These are phyloP conservation scores for Reticulitermes lucifugus DNA, from an alignment of 2,888 invertebrate species.

Conservation along the genomic window DNA sequence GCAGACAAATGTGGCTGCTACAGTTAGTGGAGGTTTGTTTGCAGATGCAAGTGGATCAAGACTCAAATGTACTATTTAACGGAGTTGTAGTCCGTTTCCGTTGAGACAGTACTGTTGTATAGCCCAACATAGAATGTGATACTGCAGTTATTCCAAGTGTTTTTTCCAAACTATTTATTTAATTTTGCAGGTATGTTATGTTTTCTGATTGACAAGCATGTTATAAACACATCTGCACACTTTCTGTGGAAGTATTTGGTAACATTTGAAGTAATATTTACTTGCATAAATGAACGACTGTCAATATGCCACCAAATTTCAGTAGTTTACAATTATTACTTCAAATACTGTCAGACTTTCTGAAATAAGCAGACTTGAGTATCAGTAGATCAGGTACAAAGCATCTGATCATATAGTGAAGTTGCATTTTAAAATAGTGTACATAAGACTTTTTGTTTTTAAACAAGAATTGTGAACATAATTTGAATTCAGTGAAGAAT, in stretches of 20 bases:
- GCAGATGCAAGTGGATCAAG: constrained; percentile 17
- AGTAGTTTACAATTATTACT: constrained; percentile 21
- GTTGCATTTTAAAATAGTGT: constrained; percentile 17
- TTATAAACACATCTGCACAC: constrained; percentile 12
- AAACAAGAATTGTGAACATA: neutral
- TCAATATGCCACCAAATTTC: neutral
- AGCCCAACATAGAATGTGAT: constrained; percentile 16
- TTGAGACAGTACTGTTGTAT: constrained; percentile 2
- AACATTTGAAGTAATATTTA: neutral
- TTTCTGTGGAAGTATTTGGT: constrained; percentile 19
- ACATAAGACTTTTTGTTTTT: constrained; percentile 12
- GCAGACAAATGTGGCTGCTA: constrained; percentile 17
- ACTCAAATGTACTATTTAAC: neutral
- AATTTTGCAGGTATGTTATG: constrained; percentile 3
- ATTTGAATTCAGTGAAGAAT: neutral
- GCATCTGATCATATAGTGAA: constrained; percentile 1
- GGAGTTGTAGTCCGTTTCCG: neutral
- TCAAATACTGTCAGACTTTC: constrained; percentile 9
- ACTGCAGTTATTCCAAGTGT: constrained; percentile 12
- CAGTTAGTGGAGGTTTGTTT: constrained; percentile 1
- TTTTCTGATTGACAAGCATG: constrained; percentile 7
- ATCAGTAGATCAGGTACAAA: neutral
- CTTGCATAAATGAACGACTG: neutral
- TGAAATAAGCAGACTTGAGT: neutral
- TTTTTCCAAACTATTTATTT: constrained; percentile 24